Conservation (phyloP, 1,140 invertebrate genomes). For the Lepidostoma basale region DNA sequence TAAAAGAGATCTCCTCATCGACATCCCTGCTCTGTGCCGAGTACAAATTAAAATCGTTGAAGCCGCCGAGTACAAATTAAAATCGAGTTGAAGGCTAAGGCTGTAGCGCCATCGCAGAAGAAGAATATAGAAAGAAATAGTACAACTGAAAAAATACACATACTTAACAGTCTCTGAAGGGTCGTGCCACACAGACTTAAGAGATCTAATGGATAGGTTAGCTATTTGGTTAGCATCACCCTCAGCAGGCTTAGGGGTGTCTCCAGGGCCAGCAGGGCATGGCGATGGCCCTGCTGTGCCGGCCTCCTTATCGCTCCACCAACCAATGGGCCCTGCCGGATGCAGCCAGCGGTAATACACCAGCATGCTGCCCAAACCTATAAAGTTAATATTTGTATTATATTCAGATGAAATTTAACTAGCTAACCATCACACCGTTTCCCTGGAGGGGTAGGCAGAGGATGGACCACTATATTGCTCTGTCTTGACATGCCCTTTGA, state of each 20-base stretch:
- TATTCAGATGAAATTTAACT: neutral
- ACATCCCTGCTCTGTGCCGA: no score
- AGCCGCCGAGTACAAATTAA: no score
- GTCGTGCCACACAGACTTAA: conserved; percentile 46
- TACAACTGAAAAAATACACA: conserved; percentile 10
- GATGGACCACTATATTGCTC: no score
- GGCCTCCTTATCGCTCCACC: conserved; percentile 52
- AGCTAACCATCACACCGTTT: no score
- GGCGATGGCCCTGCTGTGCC: no score
- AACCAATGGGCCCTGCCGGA: conserved; percentile 58
- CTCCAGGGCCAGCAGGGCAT: neutral
- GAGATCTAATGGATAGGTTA: conserved; percentile 43
- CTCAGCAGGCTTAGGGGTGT: neutral
- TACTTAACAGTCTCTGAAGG: conserved; percentile 37
- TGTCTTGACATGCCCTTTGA: no score
- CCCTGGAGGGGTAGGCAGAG: no score
- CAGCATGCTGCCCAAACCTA: conserved; percentile 66
- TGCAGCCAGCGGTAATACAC: conserved; percentile 72
- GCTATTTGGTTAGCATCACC: neutral
- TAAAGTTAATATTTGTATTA: conserved; percentile 36
- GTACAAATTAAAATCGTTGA: no score
- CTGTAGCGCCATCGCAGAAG: no score
- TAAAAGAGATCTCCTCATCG: no score
- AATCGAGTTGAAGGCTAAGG: no score
- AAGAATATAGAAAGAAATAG: no score